Evolutionary conservation across 2,797 vertebrate species (phyloP), one percentile per base, ranked within the genome.

Genomic region (Cynopterus sphinx): DNA sequence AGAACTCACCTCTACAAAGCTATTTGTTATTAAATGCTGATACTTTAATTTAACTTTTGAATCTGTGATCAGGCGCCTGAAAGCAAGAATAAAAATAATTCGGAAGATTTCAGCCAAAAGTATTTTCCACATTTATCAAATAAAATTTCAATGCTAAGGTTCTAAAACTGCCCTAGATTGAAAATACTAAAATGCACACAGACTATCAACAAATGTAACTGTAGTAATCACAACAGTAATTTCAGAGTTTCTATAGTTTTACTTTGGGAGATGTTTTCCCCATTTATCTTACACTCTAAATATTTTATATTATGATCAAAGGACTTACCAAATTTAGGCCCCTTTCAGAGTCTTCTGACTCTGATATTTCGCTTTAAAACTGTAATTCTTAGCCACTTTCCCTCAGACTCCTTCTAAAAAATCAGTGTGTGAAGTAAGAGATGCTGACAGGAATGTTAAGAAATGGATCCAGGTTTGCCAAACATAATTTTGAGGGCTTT

Each of bases 1-100:
- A 92, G 49, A 36, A 91, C 82, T 91, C 81, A 98, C 99, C 99
- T 99, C 99, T 99, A 99, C 99, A 99, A 99, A 99, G 99, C 99
- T 99, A 99, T 99, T 99, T 86, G 99, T 99, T 99, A 99, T 99
- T 99, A 99, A 99, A 99, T 99, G 99, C 98, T 99, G 99, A 99
- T 99, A 99, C 99, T 99, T 99, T 99, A 99, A 99, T 99, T 99
- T 99, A 98, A 99, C 99, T 99, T 99, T 99, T 97, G 99, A 99
- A 99, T 99, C 99, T 99, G 99, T 99, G 98, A 99, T 99, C 98
- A 99, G 99, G 97, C 99, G 99, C 99, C 99, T 99, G 96, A 97
- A 98, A 98, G n/a, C 59, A 98, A 98, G 96, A 98, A 70, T 89
- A 88, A 97, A 91, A 96, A 91, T 5, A 41, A 90, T 13, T 97